phyloP scores from a whole-genome alignment of 2,113 vertebrate genomes.

The Aspiorhynchus laticeps region DNA sequence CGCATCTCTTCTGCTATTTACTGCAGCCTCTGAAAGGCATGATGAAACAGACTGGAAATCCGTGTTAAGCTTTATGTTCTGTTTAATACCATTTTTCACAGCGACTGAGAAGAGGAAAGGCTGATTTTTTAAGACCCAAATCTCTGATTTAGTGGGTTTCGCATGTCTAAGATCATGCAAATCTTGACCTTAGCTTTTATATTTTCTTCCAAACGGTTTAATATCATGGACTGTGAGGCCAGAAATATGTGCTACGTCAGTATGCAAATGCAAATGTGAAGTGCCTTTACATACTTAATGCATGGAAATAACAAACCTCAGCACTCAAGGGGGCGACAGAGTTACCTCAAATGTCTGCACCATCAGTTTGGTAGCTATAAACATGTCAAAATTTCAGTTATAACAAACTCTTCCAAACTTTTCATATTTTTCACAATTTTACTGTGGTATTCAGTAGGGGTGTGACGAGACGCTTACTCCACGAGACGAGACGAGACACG shows the following conservation, averaged over 20 bases:
- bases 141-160: constrained; percentile 24
- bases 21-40: constrained; percentile 18
- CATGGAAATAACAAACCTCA: constrained; percentile 7
- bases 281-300: background rate
- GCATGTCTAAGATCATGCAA: constrained; percentile 26
- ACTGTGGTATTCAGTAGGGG: no score
- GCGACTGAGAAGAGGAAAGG: background rate
- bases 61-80: constrained; percentile 30
- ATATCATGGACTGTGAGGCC: background rate
- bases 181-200: constrained; percentile 17
- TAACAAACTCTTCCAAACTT: background rate
- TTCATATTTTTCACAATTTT: background rate
- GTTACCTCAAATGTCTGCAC: background rate
- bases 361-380: background rate
- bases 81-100: constrained; percentile 22
- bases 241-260: background rate
- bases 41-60: constrained; percentile 37
- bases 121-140: constrained; percentile 22
- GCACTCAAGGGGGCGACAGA: background rate
- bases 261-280: background rate
- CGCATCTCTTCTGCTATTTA: constrained; percentile 27
- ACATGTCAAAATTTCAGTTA: background rate
- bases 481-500: no score
- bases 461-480: no score
- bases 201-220: background rate